Evolutionary conservation across 2,888 invertebrate genomes (phyloP).

Genomic region (Crepidodera aurea): DNA sequence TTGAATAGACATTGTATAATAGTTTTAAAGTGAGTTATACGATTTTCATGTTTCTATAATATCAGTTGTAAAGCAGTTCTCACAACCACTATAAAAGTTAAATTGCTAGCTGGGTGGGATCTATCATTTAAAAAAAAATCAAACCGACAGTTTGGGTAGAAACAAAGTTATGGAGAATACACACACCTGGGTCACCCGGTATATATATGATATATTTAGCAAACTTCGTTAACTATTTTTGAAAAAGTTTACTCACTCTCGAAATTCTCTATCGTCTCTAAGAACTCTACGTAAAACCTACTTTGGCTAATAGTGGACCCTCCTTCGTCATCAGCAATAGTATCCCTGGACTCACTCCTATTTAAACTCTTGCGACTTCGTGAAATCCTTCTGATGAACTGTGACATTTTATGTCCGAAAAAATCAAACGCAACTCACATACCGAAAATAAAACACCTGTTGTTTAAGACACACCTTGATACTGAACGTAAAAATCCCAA

Average conservation of each 20-base stretch:
- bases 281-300: conserved; percentile 19
- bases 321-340: conserved; percentile 35
- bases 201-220: too few relatives aligned
- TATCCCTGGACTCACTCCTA: conserved; percentile 38
- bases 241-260: conserved; percentile 8
- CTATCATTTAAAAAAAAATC: too few relatives aligned
- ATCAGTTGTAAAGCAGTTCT: too few relatives aligned
- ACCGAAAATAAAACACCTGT: conserved; percentile 1
- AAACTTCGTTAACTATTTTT: neutral
- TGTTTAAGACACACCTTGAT: conserved; percentile 11
- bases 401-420: conserved; percentile 35
- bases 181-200: too few relatives aligned
- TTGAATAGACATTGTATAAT: too few relatives aligned
- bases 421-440: conserved; percentile 10
- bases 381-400: conserved; percentile 43
- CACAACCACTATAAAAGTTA: too few relatives aligned
- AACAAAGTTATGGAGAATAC: too few relatives aligned
- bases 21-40: too few relatives aligned
- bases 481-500: conserved; percentile 17
- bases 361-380: conserved; percentile 40
- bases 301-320: conserved; percentile 16
- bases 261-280: neutral
- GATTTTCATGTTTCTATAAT: too few relatives aligned
- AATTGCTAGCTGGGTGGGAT: too few relatives aligned
- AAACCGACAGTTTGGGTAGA: too few relatives aligned